phyloP scores from a whole-genome alignment of 2,888 invertebrate genomes.

The Drosophila neutralis region DNA sequence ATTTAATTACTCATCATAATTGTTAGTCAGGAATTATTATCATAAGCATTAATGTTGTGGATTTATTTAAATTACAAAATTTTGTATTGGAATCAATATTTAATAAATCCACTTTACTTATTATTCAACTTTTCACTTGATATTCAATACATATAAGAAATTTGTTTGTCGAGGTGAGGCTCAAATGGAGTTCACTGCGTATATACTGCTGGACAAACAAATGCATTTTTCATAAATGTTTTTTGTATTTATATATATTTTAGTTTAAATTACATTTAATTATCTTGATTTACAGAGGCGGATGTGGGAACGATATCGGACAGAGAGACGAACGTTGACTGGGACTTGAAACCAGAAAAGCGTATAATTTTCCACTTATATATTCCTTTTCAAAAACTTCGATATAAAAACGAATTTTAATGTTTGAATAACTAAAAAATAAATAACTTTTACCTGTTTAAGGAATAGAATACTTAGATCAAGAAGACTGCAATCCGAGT shows the following conservation, averaged over 20 bases:
- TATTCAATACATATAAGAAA: background rate
- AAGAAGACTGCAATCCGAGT: background rate
- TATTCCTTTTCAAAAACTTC: background rate
- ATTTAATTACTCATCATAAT: background rate
- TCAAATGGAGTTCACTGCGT: background rate
- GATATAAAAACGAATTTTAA: background rate
- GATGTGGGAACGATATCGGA: too few relatives aligned
- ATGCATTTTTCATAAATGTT: too few relatives aligned
- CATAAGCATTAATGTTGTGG: background rate
- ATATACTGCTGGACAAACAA: background rate
- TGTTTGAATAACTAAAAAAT: background rate
- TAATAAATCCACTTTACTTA: background rate
- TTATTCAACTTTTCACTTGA: background rate
- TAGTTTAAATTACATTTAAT: too few relatives aligned
- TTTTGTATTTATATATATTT: too few relatives aligned
- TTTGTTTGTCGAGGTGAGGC: background rate
- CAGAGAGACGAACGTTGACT: background rate
- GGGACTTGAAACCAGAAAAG: background rate
- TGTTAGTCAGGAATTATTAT: background rate
- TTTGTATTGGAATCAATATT: background rate
- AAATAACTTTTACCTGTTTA: background rate
- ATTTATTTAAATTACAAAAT: background rate
- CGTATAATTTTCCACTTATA: background rate
- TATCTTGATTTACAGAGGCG: too few relatives aligned
- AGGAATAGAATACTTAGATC: background rate